Evolutionary conservation across 2,113 vertebrate species (phyloP).

Genomic region (Sinocyclocheilus anophthalmus): DNA sequence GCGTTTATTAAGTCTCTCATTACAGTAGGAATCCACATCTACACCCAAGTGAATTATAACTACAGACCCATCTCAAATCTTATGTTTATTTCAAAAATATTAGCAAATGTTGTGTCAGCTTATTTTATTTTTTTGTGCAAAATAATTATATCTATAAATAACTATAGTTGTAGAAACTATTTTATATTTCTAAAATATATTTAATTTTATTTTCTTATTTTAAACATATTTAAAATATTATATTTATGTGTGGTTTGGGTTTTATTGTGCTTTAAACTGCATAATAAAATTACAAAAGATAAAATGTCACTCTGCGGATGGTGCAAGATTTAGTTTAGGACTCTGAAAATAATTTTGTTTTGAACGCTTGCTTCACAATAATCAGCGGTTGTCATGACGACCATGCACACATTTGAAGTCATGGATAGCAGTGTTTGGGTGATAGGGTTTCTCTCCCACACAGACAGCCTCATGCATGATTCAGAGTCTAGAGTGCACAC

Average conservation of each 20-base stretch:
- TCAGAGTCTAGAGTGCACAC: constrained; percentile 44
- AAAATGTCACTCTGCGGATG: not conserved
- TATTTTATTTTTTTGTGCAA: too few relatives aligned
- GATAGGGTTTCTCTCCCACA: constrained; percentile 68
- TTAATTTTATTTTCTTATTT: too few relatives aligned
- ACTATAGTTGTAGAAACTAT: too few relatives aligned
- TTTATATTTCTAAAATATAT: too few relatives aligned
- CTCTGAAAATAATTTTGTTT: not conserved
- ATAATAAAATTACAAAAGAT: not conserved
- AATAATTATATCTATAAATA: too few relatives aligned
- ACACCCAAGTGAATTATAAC: too few relatives aligned
- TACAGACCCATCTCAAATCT: too few relatives aligned
- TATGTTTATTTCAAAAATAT: too few relatives aligned
- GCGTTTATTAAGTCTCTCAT: too few relatives aligned
- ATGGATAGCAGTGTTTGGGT: constrained; percentile 41
- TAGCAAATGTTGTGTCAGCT: too few relatives aligned
- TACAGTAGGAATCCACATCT: too few relatives aligned
- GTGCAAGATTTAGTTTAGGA: not conserved
- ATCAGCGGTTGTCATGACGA: constrained; percentile 1
- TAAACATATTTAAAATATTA: too few relatives aligned
- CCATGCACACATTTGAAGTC: constrained; percentile 15
- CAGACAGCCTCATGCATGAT: constrained; percentile 58
- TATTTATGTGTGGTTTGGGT: not conserved
- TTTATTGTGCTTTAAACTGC: not conserved
- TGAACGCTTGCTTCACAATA: not conserved